Base-by-base conservation (phyloP, 1,140 invertebrate genomes). In the Trissolcus basalis region DNA sequence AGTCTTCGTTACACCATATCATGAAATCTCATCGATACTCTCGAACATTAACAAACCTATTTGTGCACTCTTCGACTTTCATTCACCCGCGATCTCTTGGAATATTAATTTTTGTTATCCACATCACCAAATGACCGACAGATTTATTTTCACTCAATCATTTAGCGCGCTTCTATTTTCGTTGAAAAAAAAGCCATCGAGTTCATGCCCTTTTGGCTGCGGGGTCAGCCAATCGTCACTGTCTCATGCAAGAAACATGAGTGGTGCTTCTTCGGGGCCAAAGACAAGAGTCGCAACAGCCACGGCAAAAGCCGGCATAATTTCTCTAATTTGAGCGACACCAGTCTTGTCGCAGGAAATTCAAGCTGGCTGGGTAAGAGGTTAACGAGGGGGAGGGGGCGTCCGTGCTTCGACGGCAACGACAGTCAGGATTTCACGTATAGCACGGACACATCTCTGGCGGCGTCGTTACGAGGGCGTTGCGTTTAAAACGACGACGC, bases 391-490 rank as follows among this genome's bases (percentile, higher is more conserved):
- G 61, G 47, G 36, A 43, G 47, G 43, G 14, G 69, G 59, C 45
- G 60, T 58, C 53, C 64, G 67, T 59, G 67, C 59, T 73, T 73
- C 75, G 75, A 64, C 67, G 61, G 61, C 47, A 67, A 61, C 65
- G 64, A 78, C 65, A 73, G 69, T 73, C 53, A 64, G 70, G 64
- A 55, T 73, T 78, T 78, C 70, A 27, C 19, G 60, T 74, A 65
- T 77, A 64, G 74, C 74, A 61, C 61, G 60, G 67, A 71, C 65
- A 71, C 71, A 71, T 83, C 83, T 79, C 82, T 76, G 83, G 81
- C 80, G 80, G 82, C 82, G 78, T 84, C 81, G 79, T 83, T 82
- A 81, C 83, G 82, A 83, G 81, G 82, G 81, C 82, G 83, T 82
- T 81, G 82, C 81, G 77, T 84, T 84, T 83, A 83, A 79, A 82